phyloP scores from a whole-genome alignment of 1,140 invertebrate genomes.

The Tetragonula clypearis region DNA sequence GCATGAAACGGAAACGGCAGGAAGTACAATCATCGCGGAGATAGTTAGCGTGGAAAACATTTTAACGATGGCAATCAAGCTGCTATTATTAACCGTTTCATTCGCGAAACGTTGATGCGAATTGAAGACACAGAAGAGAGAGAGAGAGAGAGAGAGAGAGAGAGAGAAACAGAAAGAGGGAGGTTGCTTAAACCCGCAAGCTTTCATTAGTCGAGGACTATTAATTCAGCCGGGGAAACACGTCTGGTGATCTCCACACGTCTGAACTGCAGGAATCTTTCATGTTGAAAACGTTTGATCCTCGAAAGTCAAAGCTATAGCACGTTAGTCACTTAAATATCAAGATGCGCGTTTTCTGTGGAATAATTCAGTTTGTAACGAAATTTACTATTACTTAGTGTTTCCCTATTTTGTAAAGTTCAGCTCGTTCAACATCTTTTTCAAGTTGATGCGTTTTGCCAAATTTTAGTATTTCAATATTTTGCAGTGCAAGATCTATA shows the following conservation, averaged over 20 bases:
- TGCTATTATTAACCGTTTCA: constrained; percentile 31
- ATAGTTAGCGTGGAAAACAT: constrained; percentile 6
- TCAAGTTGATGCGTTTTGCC: too few species aligned
- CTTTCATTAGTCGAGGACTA: neutral
- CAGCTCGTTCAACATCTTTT: too few species aligned
- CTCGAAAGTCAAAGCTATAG: too few species aligned
- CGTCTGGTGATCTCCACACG: neutral
- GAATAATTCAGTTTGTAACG: neutral
- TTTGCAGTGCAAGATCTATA: too few species aligned
- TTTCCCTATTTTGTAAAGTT: too few species aligned
- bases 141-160: too few species aligned
- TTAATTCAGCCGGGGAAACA: neutral
- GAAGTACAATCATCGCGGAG: constrained; percentile 16
- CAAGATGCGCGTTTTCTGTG: neutral
- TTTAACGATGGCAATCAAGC: constrained; percentile 21
- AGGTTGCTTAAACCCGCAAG: neutral
- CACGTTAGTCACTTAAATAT: neutral
- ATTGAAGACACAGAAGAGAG: neutral
- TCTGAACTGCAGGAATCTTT: neutral
- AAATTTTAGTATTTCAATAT: too few species aligned
- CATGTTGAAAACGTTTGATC: neutral
- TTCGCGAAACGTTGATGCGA: constrained; percentile 1
- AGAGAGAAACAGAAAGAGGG: too few species aligned
- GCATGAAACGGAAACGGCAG: constrained; percentile 1
- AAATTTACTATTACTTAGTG: too few species aligned